Base-by-base conservation (phyloP, 2,888 invertebrate genomes). In the Agrotis segetum region DNA sequence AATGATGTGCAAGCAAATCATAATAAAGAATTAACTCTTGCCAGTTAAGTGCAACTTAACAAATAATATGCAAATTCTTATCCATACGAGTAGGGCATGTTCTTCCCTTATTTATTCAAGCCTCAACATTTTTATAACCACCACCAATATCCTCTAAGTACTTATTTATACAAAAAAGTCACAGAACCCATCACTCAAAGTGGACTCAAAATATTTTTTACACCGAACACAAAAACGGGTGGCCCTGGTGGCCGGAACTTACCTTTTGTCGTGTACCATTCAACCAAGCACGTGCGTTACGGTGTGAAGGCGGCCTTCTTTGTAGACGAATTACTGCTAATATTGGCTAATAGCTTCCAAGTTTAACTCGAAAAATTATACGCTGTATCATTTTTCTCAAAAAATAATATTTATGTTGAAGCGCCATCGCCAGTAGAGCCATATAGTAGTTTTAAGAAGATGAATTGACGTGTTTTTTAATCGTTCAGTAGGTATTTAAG, bases 221-320 rank as follows among this genome's bases (percentile, higher is more conserved):
- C 56, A 52, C 64, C 17, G 60, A 19, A 64, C 72, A 82, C 68
- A 84, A 83, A 85, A 85, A 79, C 74, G 69, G 74, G 74, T 72
- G 81, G 84, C 81, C 74, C 74, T 72, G 66, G 74, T 77, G 83
- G 80, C 82, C 89, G 88, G 90, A 89, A 89, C 89, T 77, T 71
- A 81, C 80, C 86, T 88, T 85, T 89, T 86, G 87, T 87, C 47
- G 76, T 77, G 67, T 72, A 82, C 78, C 80, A 85, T 84, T 83
- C 85, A 86, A 53, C 16, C 52, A 82, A 85, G 90, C 89, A 89
- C 90, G 90, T 89, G 90, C 90, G 85, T 82, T 73, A 68, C 79
- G 70, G 77, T 79, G 82, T 73, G 61, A 74, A 73, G 74, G 70
- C 71, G 64, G 71, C 50, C 77, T 64, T 72, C 82, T 77, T 78